Conservation (phyloP, 2,888 invertebrate species). For the Coenonympha arcania region DNA sequence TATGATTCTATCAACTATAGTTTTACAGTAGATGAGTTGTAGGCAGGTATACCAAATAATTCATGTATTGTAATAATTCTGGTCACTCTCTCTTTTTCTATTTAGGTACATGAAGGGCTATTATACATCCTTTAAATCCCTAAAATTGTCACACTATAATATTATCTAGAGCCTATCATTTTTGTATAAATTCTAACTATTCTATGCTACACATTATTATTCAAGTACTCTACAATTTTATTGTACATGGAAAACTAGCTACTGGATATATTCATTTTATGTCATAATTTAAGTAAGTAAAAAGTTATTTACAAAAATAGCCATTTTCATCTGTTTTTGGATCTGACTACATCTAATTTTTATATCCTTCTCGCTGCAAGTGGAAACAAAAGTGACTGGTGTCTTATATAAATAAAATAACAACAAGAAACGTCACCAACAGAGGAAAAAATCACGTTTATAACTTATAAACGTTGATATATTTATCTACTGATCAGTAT, state of each 20-base stretch:
- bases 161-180: slow-evolving; percentile 60
- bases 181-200: slow-evolving; percentile 72
- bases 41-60: neutral
- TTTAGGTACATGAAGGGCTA: slow-evolving; percentile 52
- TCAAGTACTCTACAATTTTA: slow-evolving; percentile 69
- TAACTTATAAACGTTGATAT: slow-evolving; percentile 11
- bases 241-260: slow-evolving; percentile 72
- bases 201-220: slow-evolving; percentile 47
- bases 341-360: slow-evolving; percentile 49
- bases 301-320: slow-evolving; percentile 73
- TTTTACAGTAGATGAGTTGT: too few species aligned
- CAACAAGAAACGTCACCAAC: slow-evolving; percentile 15
- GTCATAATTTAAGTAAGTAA: slow-evolving; percentile 71
- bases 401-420: slow-evolving; percentile 28
- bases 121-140: slow-evolving; percentile 57
- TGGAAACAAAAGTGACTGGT: slow-evolving; percentile 29
- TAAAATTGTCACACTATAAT: slow-evolving; percentile 61
- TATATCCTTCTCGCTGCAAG: slow-evolving; percentile 41
- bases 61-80: neutral
- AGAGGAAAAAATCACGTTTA: slow-evolving; percentile 7
- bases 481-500: slow-evolving; percentile 6
- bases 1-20: too few species aligned
- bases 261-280: slow-evolving; percentile 67
- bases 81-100: neutral
- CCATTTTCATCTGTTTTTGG: slow-evolving; percentile 57